A percentile compares a stretch with the other conserved stretches of the same genome.
These are phyloP conservation scores for Lasius fuliginosus DNA, from an alignment of 2,888 invertebrate species.

Conservation along the genomic window DNA sequence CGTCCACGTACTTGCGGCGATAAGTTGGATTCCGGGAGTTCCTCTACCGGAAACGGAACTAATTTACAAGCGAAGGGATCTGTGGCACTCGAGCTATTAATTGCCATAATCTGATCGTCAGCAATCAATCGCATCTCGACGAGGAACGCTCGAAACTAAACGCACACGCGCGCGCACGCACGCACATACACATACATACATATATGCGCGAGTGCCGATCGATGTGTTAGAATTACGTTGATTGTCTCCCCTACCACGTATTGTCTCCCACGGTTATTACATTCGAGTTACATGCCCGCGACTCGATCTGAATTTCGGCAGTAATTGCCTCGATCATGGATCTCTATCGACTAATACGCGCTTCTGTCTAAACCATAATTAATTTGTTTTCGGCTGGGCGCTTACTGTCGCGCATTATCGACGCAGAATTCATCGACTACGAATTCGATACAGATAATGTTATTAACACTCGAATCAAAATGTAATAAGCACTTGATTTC, in stretches of 20 bases:
- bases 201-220: slow-evolving; percentile 48
- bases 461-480: neutral
- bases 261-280: slow-evolving; percentile 74
- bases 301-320: slow-evolving; percentile 66
- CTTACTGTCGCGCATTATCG: slow-evolving; percentile 53
- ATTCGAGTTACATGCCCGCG: slow-evolving; percentile 73
- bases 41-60: slow-evolving; percentile 74
- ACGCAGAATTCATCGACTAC: slow-evolving; percentile 39
- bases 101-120: slow-evolving; percentile 77
- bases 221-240: slow-evolving; percentile 73
- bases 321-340: slow-evolving; percentile 71
- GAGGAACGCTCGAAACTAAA: slow-evolving; percentile 58
- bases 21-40: slow-evolving; percentile 76
- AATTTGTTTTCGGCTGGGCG: slow-evolving; percentile 71
- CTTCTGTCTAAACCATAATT: slow-evolving; percentile 67
- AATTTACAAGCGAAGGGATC: slow-evolving; percentile 75
- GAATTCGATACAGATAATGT: neutral
- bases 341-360: slow-evolving; percentile 70
- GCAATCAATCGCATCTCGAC: slow-evolving; percentile 74
- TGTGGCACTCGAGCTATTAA: slow-evolving; percentile 74
- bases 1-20: slow-evolving; percentile 73
- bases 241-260: slow-evolving; percentile 64
- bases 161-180: slow-evolving; percentile 6
- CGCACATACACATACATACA: neutral
- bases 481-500: neutral